Evolutionary conservation across 2,113 vertebrate genomes (phyloP).

Genomic region (Atrichornis clamosus): DNA sequence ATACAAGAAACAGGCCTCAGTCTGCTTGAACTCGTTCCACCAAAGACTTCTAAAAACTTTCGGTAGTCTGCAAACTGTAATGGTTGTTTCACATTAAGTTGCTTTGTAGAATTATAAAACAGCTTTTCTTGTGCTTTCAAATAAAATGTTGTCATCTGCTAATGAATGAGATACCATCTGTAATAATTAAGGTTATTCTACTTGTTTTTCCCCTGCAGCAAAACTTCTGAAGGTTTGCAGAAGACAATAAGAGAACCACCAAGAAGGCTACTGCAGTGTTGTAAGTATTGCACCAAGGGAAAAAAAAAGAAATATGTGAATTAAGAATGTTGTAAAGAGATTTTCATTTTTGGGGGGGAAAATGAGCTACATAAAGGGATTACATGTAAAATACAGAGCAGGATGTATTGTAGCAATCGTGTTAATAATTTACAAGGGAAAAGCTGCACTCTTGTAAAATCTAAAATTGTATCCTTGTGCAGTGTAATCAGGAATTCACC

Average conservation of each 20-base stretch:
- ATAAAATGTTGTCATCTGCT: constrained; percentile 68
- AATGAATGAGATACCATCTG: constrained; percentile 68
- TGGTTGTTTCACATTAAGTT: constrained; percentile 62
- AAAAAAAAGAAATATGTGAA: neutral
- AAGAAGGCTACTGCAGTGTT: constrained; percentile 41
- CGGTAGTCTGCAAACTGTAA: constrained; percentile 48
- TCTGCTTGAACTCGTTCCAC: constrained; percentile 65
- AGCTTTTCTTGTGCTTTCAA: constrained; percentile 71
- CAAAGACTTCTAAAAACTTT: constrained; percentile 72
- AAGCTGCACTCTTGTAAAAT: constrained; percentile 73
- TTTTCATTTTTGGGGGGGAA: neutral
- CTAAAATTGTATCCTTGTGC: constrained; percentile 70
- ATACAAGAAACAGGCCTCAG: constrained; percentile 67
- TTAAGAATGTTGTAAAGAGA: constrained; percentile 64
- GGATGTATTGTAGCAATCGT: constrained; percentile 66
- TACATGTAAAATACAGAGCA: constrained; percentile 63
- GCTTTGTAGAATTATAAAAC: constrained; percentile 72
- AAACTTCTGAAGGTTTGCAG: constrained; percentile 66
- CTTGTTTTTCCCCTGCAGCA: constrained; percentile 69
- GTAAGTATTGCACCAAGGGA: constrained; percentile 67
- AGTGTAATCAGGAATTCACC: constrained; percentile 71
- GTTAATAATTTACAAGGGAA: constrained; percentile 74
- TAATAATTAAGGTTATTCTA: constrained; percentile 74
- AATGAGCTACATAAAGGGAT: constrained; percentile 61
- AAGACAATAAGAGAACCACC: constrained; percentile 54